These are phyloP conservation scores for Sitobion miscanthi DNA, from an alignment of 1,140 invertebrate species.

Conservation along the genomic window DNA sequence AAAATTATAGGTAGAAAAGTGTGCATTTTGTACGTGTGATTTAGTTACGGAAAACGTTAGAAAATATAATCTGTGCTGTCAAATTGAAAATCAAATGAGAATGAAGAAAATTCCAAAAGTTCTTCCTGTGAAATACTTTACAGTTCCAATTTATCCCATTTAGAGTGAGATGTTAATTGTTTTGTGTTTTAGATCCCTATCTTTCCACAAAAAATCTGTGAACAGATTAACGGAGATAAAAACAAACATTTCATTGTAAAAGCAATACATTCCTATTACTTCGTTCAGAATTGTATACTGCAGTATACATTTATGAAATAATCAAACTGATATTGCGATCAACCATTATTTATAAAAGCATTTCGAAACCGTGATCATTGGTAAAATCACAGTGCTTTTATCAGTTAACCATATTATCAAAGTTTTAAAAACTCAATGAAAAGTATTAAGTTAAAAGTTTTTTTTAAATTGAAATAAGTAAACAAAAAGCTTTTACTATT, in stretches of 20 bases:
- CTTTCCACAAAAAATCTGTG: neutral
- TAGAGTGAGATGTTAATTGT: neutral
- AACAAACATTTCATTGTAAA: neutral
- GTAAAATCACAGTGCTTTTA: neutral
- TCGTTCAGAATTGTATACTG: neutral
- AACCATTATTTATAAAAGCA: neutral
- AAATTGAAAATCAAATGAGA: neutral
- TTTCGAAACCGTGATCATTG: neutral
- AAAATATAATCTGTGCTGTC: neutral
- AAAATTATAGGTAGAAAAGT: neutral
- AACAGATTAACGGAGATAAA: neutral
- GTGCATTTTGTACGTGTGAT: neutral
- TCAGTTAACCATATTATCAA: neutral
- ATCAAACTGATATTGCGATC: neutral
- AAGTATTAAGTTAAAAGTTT: conserved; percentile 19
- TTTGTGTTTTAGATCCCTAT: neutral
- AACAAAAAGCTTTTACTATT: neutral
- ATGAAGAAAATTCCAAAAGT: neutral
- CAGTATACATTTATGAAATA: neutral
- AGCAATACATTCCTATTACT: neutral
- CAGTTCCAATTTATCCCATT: neutral
- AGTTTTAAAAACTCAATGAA: neutral
- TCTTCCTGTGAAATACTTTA: neutral
- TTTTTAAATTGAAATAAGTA: neutral
- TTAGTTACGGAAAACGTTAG: neutral